Percentiles rank a stretch among this genome's conserved stretches.
Conservation (phyloP, 2,113 vertebrate genomes). For the Actenoides lindsayi region DNA sequence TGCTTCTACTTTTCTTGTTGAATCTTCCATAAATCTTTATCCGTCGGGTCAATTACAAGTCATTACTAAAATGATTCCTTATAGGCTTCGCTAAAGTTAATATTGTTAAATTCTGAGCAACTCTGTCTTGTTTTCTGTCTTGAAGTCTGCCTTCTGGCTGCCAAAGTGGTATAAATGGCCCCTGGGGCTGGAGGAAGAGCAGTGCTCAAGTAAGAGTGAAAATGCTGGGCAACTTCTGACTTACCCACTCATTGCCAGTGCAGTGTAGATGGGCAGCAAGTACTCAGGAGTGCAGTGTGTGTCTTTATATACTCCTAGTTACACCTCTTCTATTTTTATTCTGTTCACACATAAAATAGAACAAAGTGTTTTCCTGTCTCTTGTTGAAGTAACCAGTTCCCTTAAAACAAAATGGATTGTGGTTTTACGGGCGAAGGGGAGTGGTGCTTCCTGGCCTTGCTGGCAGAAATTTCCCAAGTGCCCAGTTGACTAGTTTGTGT, state of each 20-base stretch:
- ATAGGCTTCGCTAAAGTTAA: neutral
- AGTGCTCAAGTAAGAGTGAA: rapidly evolving
- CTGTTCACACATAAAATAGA: neutral
- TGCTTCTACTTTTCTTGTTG: neutral
- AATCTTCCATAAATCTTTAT: constrained; percentile 36
- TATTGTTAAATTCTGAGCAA: neutral
- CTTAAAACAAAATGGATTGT: constrained; percentile 50
- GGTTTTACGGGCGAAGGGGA: constrained; percentile 54
- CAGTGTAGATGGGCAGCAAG: neutral
- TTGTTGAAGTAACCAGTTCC: constrained; percentile 21
- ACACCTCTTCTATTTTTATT: neutral
- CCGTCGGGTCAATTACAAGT: constrained; percentile 3
- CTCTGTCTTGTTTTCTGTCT: neutral
- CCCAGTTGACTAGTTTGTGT: constrained; percentile 60
- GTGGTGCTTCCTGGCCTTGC: constrained; percentile 34
- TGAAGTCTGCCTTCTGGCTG: neutral
- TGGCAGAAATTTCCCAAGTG: constrained; percentile 61
- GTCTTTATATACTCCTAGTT: neutral
- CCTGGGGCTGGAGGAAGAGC: neutral
- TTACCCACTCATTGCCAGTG: neutral
- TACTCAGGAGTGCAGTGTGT: neutral
- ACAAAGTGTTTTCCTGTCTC: neutral
- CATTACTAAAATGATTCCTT: constrained; percentile 26
- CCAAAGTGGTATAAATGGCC: neutral
- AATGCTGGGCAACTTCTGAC: neutral